phyloP scores from a whole-genome alignment of 2,797 vertebrate species.

The Sebastes baramenuke region DNA sequence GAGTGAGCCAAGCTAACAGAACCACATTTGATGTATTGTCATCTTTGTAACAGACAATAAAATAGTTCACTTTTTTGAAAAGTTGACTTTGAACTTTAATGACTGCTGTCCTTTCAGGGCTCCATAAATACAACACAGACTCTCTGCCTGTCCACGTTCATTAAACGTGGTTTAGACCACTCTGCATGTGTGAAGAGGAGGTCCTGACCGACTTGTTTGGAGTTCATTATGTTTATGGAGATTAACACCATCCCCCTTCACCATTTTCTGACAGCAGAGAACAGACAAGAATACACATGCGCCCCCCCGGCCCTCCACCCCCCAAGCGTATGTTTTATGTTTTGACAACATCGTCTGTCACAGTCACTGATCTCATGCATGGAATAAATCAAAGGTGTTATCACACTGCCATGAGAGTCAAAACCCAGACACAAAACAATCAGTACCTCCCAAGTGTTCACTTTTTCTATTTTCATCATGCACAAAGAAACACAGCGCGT shows the following conservation, averaged over 20 bases:
- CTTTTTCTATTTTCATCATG: slow-evolving; percentile 34
- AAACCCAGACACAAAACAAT: slow-evolving; percentile 44
- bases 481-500: slow-evolving; percentile 44
- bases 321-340: slow-evolving; percentile 51
- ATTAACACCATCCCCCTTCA: slow-evolving; percentile 13
- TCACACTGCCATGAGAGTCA: slow-evolving; percentile 40
- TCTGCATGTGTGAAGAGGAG: background rate
- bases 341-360: slow-evolving; percentile 70
- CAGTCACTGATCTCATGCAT: slow-evolving; percentile 58
- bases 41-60: background rate
- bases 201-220: slow-evolving; percentile 27
- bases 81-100: background rate
- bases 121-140: background rate
- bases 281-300: slow-evolving; percentile 41
- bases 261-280: slow-evolving; percentile 46
- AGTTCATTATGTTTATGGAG: slow-evolving; percentile 37
- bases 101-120: background rate
- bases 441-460: slow-evolving; percentile 21
- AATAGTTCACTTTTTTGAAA: background rate
- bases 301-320: background rate
- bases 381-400: slow-evolving; percentile 62
- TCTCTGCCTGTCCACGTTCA: background rate
- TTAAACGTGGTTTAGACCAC: background rate
- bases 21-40: background rate
- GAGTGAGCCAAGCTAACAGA: slow-evolving; percentile 5